Evolutionary conservation across 23 tunicate genomes (phyloP), one percentile per base, ranked within the genome.

Genomic region (Ascidia mentula): DNA sequence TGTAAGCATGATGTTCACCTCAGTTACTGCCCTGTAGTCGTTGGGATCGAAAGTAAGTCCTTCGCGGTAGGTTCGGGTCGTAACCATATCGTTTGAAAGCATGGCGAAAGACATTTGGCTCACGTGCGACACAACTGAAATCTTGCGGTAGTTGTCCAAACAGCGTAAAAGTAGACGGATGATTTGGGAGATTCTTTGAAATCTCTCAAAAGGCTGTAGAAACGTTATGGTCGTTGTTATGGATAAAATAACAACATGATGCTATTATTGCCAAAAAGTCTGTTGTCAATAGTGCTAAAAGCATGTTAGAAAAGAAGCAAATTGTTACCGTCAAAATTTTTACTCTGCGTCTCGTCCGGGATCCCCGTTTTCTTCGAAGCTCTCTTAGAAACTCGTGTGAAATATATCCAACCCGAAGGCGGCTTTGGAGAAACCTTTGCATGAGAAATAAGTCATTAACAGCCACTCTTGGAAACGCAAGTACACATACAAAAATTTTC

Each of bases 21-120:
- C 97, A 2, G 69, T 82, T 3, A 74, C 78, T 37, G 89, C 90
- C 82, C 60, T 86, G 76, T 81, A 91, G 59, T 91, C 84, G 59
- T 80, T 79, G 18, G 86, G 87, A 36, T 91, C 97, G 72, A 91
- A 91, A 4, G 82, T 76, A 37, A 91, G 69, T 1, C 97, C 97
- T 31, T 86, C 72, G 34, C 82, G 60, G 60, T 91, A 91, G 8
- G 72, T 81, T 65, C 88, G 76, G 0, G 86, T 82, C 31, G 81
- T 75, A 20, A 79, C 80, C 77, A 91, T 81, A 20, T 91, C 90
- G 38, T 40, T 81, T 5, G 88, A 82, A 31, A 91, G 74, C 87
- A 91, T 85, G 5, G 97, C 87, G 72, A 91, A 91, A 0, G 97
- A 85, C 97, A 91, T 91, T 40, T 91, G 97, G 45, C 87, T 91